A percentile compares a stretch with the other conserved stretches of the same genome.
Conservation (phyloP, 2,888 invertebrate genomes). For the Rhagophthalmus giganteus region DNA sequence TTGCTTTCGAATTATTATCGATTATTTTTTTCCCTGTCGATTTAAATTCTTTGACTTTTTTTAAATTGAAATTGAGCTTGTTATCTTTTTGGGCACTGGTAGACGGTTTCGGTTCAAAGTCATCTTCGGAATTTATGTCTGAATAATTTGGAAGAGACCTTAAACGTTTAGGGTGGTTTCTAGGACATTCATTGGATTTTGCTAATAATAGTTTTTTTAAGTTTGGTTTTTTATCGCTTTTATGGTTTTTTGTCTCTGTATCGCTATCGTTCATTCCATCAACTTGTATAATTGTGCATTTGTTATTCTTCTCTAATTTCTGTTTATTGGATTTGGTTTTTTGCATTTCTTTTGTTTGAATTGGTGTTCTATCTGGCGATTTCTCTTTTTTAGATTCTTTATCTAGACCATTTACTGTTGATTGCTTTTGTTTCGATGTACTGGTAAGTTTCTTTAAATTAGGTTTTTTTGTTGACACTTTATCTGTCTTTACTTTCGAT, state of each 20-base stretch:
- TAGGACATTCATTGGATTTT: slow-evolving; percentile 29
- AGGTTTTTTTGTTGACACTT: neutral
- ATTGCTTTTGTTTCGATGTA: neutral
- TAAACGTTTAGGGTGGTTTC: slow-evolving; percentile 34
- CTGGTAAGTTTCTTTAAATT: neutral
- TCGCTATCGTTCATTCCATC: slow-evolving; percentile 39
- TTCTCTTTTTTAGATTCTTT: neutral
- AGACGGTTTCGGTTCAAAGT: slow-evolving; percentile 27
- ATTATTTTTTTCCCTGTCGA: too few relatives aligned
- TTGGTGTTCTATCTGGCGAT: too few relatives aligned
- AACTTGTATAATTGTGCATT: slow-evolving; percentile 34
- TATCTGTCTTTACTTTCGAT: neutral
- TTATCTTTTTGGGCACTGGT: neutral
- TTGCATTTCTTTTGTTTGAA: neutral
- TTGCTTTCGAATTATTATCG: slow-evolving; percentile 26
- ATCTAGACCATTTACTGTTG: neutral
- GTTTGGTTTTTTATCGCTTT: slow-evolving; percentile 42
- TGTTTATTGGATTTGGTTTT: neutral
- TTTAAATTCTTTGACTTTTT: too few relatives aligned
- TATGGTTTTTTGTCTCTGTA: slow-evolving; percentile 16
- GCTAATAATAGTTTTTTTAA: slow-evolving; percentile 39
- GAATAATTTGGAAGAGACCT: slow-evolving; percentile 31
- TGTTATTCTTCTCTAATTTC: neutral
- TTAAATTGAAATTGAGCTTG: too few relatives aligned
- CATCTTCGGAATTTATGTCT: slow-evolving; percentile 43